Evolutionary conservation across 1,140 invertebrate genomes (phyloP), one percentile per base, ranked within the genome.

Genomic region (Meloidogyne floridensis): DNA sequence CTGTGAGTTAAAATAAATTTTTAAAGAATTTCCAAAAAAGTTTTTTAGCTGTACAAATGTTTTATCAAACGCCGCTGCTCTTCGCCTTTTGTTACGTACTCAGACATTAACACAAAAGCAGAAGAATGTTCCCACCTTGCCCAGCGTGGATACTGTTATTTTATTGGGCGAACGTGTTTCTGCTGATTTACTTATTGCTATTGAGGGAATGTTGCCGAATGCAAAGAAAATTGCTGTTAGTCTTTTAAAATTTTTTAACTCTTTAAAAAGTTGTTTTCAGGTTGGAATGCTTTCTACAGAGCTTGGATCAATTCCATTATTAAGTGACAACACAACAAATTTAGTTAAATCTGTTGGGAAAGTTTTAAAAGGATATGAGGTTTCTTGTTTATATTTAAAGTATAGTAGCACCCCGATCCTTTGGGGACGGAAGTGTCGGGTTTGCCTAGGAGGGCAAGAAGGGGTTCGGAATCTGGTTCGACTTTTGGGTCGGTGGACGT

Each of bases 251-350:
- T 70, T n/a, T 47, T 71, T 65, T 3, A 47, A 7, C 43, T 69
- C 32, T 65, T 42, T 3, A 78, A 71, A 78, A 78, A 43, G 0
- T 43, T 32, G 8, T 71, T 77, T 86, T 72, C 71, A 87, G 87
- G 87, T 90, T 65, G 88, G 88, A 47, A 90, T 90, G 82, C 82
- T 89, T 3, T 84, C 87, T 10, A 90, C 89, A 2, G 88, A 89
- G 72, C 82, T 83, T 6, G 88, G 89, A 9, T 82, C 83, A 8
- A 82, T 90, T 59, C 88, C 88, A 32, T 47, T 89, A 54, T 82
- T 89, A 53, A 84, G 83, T 47, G 89, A 90, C 75, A 86, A 90
- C 59, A 89, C 83, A 8, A 88, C 87, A 54, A 90, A 89, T 86
- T 80, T 89, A 42, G 80, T 87, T 2, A 84, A 83, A 82, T 79